Evolutionary conservation across 2,888 invertebrate genomes (phyloP).

Genomic region (Adelognathus sp.): DNA sequence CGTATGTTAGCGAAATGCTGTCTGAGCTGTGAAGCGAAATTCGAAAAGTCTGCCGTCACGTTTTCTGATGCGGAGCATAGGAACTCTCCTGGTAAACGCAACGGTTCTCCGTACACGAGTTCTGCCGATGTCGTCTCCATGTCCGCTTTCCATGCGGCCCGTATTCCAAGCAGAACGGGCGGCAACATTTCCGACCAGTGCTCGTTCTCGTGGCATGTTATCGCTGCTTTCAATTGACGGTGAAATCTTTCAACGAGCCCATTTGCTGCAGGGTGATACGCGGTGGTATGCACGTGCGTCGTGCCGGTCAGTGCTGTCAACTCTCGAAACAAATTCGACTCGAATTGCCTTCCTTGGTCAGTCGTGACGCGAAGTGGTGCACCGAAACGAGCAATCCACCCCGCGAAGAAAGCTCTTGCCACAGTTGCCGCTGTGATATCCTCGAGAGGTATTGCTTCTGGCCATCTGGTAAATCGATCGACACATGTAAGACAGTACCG

Average conservation of each 20-base stretch:
- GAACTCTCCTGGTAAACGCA: constrained; percentile 67
- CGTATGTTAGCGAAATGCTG: constrained; percentile 20
- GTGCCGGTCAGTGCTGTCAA: constrained; percentile 27
- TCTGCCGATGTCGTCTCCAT: constrained; percentile 64
- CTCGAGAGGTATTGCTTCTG: constrained; percentile 16
- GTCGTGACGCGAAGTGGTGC: not conserved
- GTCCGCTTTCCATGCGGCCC: constrained; percentile 68
- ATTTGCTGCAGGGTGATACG: constrained; percentile 41
- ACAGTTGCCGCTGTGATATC: constrained; percentile 56
- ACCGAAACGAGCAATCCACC: constrained; percentile 30
- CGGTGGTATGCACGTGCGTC: constrained; percentile 45
- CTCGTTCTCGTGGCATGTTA: constrained; percentile 57
- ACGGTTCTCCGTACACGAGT: constrained; percentile 64
- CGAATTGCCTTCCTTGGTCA: constrained; percentile 37
- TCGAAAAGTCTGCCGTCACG: too few species aligned
- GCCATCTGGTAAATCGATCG: constrained; percentile 28
- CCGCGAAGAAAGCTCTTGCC: constrained; percentile 4
- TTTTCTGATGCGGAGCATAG: too few species aligned
- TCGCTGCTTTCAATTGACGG: constrained; percentile 59
- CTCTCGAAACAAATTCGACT: not conserved
- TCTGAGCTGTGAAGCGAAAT: not conserved
- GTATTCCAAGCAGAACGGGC: constrained; percentile 63
- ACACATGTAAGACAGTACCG: constrained; percentile 24
- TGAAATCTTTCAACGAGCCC: constrained; percentile 59
- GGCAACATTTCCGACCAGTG: constrained; percentile 65